Evolutionary conservation across 2,888 invertebrate genomes (phyloP).

Genomic region (Lysandra bellargus): DNA sequence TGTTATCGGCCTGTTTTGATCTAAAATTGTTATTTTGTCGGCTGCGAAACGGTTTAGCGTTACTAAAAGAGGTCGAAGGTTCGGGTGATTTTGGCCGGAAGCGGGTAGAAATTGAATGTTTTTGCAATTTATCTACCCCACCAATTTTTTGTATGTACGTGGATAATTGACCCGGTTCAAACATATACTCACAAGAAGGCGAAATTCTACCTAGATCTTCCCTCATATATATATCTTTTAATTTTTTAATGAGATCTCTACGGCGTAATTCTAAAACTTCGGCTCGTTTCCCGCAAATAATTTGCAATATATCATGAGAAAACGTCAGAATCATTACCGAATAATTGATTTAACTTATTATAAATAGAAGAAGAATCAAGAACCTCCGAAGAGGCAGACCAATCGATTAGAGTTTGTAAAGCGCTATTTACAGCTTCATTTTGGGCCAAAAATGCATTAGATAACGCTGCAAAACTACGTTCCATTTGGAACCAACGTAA

Average conservation of each 20-base stretch:
- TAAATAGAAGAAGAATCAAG: no score
- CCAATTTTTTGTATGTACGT: conserved; percentile 2
- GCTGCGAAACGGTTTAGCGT: not conserved
- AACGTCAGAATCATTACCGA: no score
- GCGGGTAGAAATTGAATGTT: not conserved
- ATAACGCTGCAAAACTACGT: not conserved
- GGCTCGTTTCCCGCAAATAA: conserved; percentile 38
- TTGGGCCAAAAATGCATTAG: not conserved
- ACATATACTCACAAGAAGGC: not conserved
- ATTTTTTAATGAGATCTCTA: conserved; percentile 24
- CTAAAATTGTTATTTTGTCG: not conserved
- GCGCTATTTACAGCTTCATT: not conserved
- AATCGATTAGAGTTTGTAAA: not conserved
- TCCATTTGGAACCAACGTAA: not conserved
- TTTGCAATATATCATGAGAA: conserved; percentile 36
- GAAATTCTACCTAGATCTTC: not conserved
- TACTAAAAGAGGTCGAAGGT: not conserved
- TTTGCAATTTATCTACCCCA: conserved; percentile 8
- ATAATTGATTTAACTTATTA: no score
- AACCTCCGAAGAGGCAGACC: not conserved
- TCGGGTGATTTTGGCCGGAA: not conserved
- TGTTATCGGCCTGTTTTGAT: not conserved
- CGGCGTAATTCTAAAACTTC: conserved; percentile 34
- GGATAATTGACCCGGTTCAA: not conserved
- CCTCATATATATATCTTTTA: conserved; percentile 7